Base-by-base conservation (phyloP, 2,113 vertebrate genomes). In the Rhodinocichla rosea region DNA sequence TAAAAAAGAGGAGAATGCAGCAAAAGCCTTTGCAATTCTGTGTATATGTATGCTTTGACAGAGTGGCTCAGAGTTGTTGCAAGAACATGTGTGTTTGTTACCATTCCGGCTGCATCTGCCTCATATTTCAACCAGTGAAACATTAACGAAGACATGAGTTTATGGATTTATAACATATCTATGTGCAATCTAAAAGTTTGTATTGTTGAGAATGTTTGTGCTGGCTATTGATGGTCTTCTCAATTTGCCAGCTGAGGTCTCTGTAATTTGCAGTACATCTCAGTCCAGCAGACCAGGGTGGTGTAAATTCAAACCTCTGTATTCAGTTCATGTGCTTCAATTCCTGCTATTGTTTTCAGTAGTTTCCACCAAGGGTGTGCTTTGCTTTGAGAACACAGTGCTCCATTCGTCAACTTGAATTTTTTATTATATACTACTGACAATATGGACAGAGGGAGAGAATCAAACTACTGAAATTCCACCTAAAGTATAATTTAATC, bases 271-370 rank as follows among this genome's bases (percentile, higher is more conserved):
- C 6, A 73, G 26, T 68, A 28, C 37, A 13, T 53, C 57, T 86
- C 74, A 82, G 14, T 47, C 13, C 49, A 52, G 74, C 44, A 76
- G 50, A 8, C 28, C 40, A 35, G 87, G 57, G 37, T 91, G 84
- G 65, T 82, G 45, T 79, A 79, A 74, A 64, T 78, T 93, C 56
- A 87, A 63, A 45, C 9, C 26, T 84, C 32, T 76, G 40, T 56
- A 42, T 82, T 90, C 53, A 75, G 50, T 83, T 84, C 55, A 28
- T 83, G 68, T 62, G 24, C 55, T 93, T 83, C 60, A 93, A 37
- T 96, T 97, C 95, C 95, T 97, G 91, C 53, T 57, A 85, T 97
- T 97, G 94, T 96, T 92, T 82, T 73, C 44, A 76, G 57, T n/a
- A 69, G 37, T 94, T 95, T 91, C 91, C 89, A 95, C 84, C 37